Base-by-base conservation (phyloP, 92 coral and sea anemone species). In the Epizoanthus stellaris region DNA sequence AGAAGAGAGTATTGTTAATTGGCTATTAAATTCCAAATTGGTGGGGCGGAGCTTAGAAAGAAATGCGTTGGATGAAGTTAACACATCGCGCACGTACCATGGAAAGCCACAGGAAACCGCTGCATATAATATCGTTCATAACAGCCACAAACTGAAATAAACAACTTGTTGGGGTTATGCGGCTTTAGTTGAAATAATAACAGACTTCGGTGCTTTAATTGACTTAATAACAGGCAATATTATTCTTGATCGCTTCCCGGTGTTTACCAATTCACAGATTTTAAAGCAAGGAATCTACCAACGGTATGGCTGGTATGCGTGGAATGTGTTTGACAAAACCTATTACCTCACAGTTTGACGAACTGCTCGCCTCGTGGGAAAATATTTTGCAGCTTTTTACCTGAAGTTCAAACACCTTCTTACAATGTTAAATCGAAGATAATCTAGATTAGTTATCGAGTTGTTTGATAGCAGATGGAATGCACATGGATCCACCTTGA, bases 11-110 rank as follows among this genome's bases (percentile, higher is more conserved):
- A 62, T 20, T 64, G 83, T 64, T 79, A 79, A 79, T 79, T 79
- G 83, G 60, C 83, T 63, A 67, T 79, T 79, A 79, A 63, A 79
- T 64, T 79, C 72, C 83, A 79, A 79, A 79, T 79, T 79, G 83
- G 72, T 58, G 40, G 72, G 83, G 83, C 83, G 73, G 83, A 79
- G 83, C 83, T 11, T 79, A 62, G 6, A 68, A 38, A 68, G 9
- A 7, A 68, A 68, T 30, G 36, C 17, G 72, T n/a, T 79, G 53
- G 67, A 9, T 76, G 21, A 59, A 60, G 59, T 62, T 1, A 34
- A 9, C 72, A 61, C 9, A 43, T 49, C 72, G 65, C 10, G 82
- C 83, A 79, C 83, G 70, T 79, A 62, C 72, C 43, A 5, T 5
- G 60, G 38, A 17, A 40, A 4, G 40, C 83, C 83, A 64, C 71